A percentile compares a stretch with the other conserved stretches of the same genome.
phyloP scores from a whole-genome alignment of 2,113 vertebrate species.

The Poecile atricapillus region DNA sequence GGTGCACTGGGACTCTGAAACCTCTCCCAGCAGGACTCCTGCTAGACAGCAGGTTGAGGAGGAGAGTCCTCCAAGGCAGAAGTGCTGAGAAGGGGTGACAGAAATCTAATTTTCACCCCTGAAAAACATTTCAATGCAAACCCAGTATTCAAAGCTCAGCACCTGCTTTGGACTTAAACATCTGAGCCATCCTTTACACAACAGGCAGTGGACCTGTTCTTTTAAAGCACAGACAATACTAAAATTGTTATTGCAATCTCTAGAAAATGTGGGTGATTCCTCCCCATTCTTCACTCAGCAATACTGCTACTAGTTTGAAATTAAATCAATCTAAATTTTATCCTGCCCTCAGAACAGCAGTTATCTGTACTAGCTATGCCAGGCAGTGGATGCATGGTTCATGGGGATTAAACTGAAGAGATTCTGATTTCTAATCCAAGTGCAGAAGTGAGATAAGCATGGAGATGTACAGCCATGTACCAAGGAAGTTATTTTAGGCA shows the following conservation, averaged over 20 bases:
- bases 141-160: accelerated
- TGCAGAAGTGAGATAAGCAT: neutral
- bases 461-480: neutral
- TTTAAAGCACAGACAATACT: neutral
- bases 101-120: neutral
- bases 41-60: neutral
- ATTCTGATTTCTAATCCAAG: neutral
- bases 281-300: neutral
- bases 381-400: neutral
- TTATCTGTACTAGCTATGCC: neutral
- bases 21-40: neutral
- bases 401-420: neutral
- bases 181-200: neutral
- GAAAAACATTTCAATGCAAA: neutral
- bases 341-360: neutral
- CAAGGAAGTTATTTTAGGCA: neutral
- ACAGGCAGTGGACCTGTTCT: neutral
- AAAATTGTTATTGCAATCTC: neutral
- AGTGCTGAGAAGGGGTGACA: neutral
- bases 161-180: neutral
- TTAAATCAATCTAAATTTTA: neutral
- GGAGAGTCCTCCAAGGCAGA: neutral
- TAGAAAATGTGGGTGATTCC: neutral
- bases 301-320: neutral
- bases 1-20: neutral